These are phyloP conservation scores for Diploscapter pachys DNA, from an alignment of 1,140 invertebrate genomes.

Conservation along the genomic window DNA sequence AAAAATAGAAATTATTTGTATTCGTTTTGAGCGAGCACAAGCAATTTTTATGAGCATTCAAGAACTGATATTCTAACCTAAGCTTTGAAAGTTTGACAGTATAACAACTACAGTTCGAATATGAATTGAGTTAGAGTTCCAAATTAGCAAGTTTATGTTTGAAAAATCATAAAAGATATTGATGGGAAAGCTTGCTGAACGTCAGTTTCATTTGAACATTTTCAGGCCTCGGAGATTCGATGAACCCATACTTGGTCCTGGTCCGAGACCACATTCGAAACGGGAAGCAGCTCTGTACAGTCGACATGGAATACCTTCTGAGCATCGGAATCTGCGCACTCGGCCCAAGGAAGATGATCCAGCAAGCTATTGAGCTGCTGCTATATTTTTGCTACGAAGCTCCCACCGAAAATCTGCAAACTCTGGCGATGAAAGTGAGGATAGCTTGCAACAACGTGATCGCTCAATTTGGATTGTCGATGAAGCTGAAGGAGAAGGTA, in stretches of 20 bases:
- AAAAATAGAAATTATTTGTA: too few relatives aligned
- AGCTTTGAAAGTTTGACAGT: too few relatives aligned
- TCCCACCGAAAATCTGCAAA: slow-evolving; percentile 35
- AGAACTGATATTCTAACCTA: too few relatives aligned
- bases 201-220: neutral
- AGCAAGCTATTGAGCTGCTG: slow-evolving; percentile 34
- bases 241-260: slow-evolving; percentile 26
- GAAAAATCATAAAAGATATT: too few relatives aligned
- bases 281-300: slow-evolving; percentile 24
- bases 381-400: slow-evolving; percentile 38
- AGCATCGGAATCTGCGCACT: slow-evolving; percentile 30
- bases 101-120: too few relatives aligned
- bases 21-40: too few relatives aligned
- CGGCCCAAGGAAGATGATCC: slow-evolving; percentile 35
- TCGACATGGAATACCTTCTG: slow-evolving; percentile 30
- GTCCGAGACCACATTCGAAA: slow-evolving; percentile 24
- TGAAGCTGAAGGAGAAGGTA: too few relatives aligned
- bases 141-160: neutral
- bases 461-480: too few relatives aligned
- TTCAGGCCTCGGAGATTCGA: slow-evolving; percentile 36
- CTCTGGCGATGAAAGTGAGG: slow-evolving; percentile 24
- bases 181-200: too few relatives aligned
- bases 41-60: too few relatives aligned
- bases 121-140: too few relatives aligned
- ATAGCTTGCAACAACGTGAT: neutral